Conservation (phyloP, 1,140 invertebrate species). For the Drosophila malerkotliana region DNA sequence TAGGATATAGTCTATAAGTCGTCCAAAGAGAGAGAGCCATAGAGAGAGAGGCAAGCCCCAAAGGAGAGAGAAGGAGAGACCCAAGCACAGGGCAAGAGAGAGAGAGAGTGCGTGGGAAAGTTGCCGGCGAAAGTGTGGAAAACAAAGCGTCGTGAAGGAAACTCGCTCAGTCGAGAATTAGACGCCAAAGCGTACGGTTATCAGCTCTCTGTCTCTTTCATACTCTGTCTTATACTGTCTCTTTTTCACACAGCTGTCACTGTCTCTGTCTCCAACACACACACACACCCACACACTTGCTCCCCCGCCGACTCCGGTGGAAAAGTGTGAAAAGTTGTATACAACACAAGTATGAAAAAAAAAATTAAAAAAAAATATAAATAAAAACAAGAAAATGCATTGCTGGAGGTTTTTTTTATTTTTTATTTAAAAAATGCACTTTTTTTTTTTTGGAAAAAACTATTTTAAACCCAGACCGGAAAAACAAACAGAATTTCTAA, state of each 20-base stretch:
- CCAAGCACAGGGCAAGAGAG: constrained; percentile 1
- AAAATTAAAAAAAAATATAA: constrained; percentile 6
- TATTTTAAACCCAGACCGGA: constrained; percentile 9
- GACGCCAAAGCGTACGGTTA: constrained; percentile 72
- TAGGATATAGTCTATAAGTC: constrained; percentile 5
- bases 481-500: background rate
- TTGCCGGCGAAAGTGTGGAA: constrained; percentile 69
- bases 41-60: background rate
- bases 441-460: background rate
- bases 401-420: background rate
- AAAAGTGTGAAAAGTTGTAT: constrained; percentile 57
- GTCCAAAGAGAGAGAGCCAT: background rate
- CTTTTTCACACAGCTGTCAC: background rate
- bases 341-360: constrained; percentile 47
- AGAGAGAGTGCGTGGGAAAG: constrained; percentile 43
- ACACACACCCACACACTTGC: background rate
- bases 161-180: constrained; percentile 76
- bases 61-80: background rate
- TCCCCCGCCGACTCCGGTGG: constrained; percentile 23
- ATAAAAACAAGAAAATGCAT: constrained; percentile 13
- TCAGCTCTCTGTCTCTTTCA: constrained; percentile 34
- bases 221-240: background rate
- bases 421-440: background rate
- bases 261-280: background rate
- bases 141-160: constrained; percentile 51